A percentile compares a stretch with the other conserved stretches of the same genome.
These are phyloP conservation scores for Catamblyrhynchus diadema DNA, from an alignment of 2,797 vertebrate genomes.

Conservation along the genomic window DNA sequence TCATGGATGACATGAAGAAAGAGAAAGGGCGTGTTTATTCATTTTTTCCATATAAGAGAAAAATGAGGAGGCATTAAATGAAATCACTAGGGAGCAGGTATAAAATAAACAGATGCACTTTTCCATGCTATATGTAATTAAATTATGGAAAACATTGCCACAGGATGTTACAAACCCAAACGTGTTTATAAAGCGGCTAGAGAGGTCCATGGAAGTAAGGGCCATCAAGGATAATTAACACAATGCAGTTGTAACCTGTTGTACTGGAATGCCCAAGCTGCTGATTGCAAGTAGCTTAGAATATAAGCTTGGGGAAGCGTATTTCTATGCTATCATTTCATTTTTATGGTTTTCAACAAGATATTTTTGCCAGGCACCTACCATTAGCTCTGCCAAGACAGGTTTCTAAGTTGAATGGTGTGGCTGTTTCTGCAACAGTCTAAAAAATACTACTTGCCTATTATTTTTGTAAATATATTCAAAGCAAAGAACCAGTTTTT, in stretches of 20 bases:
- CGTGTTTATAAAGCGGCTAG: neutral
- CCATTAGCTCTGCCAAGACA: neutral
- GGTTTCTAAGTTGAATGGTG: neutral
- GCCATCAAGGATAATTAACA: neutral
- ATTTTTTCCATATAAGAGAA: neutral
- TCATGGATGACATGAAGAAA: neutral
- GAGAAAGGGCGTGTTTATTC: neutral
- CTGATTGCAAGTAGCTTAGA: neutral
- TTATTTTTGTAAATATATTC: neutral
- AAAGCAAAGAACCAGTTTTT: neutral
- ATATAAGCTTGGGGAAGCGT: neutral
- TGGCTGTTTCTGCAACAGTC: neutral
- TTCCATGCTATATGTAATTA: rapidly evolving
- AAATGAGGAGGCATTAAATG: neutral
- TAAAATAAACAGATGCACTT: neutral
- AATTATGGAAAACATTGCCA: neutral
- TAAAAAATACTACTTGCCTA: neutral
- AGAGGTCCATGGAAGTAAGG: neutral
- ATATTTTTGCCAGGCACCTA: neutral
- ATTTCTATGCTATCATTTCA: neutral
- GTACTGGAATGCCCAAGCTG: neutral
- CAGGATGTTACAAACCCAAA: neutral
- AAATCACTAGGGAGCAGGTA: neutral
- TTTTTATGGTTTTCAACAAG: neutral
- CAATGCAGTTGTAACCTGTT: neutral